Percentiles rank a stretch among this genome's conserved stretches.
phyloP scores from a whole-genome alignment of 1,140 invertebrate genomes.

The Tyrophagus putrescentiae region DNA sequence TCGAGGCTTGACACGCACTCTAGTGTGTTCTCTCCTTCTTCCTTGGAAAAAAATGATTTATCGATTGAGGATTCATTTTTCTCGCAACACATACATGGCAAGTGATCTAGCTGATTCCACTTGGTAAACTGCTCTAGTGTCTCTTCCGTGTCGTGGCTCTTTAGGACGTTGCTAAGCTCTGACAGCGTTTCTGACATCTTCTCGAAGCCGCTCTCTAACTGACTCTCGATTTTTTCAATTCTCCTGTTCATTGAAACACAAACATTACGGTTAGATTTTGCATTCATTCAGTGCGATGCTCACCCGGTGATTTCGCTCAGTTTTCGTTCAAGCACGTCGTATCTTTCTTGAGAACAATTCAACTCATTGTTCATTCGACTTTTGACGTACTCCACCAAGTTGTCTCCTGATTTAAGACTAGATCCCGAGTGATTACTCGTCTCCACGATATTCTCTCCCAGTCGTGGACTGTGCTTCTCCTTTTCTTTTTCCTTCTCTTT shows the following conservation, averaged over 20 bases:
- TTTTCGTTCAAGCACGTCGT: not conserved
- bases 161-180: not conserved
- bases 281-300: not conserved
- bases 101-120: not conserved
- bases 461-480: not conserved
- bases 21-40: not conserved
- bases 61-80: not conserved
- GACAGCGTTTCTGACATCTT: not conserved
- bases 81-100: constrained; percentile 16
- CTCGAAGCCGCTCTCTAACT: not conserved
- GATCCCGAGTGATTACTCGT: not conserved
- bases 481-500: constrained; percentile 2
- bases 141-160: not conserved
- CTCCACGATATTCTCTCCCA: not conserved
- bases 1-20: not conserved
- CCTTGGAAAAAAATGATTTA: constrained; percentile 17
- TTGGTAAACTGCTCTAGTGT: not conserved
- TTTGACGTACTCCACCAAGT: not conserved
- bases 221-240: constrained; percentile 1
- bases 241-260: not conserved
- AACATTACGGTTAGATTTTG: not conserved
- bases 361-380: not conserved
- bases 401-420: not conserved
- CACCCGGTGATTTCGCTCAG: constrained; percentile 1
- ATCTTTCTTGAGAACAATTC: constrained; percentile 6